These are phyloP conservation scores for Ennomos erosarius DNA, from an alignment of 2,888 invertebrate species.

Conservation along the genomic window DNA sequence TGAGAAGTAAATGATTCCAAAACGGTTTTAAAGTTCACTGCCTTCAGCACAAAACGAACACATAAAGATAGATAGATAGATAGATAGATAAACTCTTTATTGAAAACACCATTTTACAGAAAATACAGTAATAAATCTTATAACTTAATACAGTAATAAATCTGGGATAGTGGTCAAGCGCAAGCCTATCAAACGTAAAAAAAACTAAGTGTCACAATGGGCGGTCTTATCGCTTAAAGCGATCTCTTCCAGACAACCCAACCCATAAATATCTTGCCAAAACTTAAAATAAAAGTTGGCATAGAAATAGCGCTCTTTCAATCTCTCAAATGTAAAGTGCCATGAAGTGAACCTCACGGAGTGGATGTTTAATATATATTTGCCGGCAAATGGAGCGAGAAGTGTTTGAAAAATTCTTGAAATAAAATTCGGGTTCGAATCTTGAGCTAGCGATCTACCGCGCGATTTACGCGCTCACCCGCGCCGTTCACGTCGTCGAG, in stretches of 20 bases:
- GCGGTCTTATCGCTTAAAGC: too few species aligned
- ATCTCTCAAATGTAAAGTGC: conserved; percentile 10
- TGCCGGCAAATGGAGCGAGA: conserved; percentile 28
- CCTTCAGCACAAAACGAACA: background rate
- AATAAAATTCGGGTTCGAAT: conserved; percentile 32
- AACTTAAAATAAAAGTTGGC: conserved; percentile 5
- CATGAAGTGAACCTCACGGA: conserved; percentile 27
- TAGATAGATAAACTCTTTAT: too few species aligned
- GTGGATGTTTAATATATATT: conserved; percentile 32
- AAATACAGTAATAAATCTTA: too few species aligned
- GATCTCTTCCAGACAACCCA: too few species aligned
- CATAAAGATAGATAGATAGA: too few species aligned
- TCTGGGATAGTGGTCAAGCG: too few species aligned
- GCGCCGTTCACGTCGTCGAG: conserved; percentile 30
- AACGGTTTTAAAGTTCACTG: too few species aligned
- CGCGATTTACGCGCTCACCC: conserved; percentile 29
- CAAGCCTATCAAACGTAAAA: too few species aligned
- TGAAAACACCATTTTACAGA: too few species aligned
- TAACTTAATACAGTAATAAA: too few species aligned
- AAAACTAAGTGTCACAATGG: too few species aligned
- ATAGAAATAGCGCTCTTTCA: conserved; percentile 7
- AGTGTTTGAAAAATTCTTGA: conserved; percentile 26
- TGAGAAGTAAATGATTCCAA: too few species aligned
- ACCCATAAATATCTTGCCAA: background rate
- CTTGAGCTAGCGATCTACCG: conserved; percentile 28